Evolutionary conservation across 1,140 invertebrate genomes (phyloP).

Genomic region (Drosophila nigromelanica): DNA sequence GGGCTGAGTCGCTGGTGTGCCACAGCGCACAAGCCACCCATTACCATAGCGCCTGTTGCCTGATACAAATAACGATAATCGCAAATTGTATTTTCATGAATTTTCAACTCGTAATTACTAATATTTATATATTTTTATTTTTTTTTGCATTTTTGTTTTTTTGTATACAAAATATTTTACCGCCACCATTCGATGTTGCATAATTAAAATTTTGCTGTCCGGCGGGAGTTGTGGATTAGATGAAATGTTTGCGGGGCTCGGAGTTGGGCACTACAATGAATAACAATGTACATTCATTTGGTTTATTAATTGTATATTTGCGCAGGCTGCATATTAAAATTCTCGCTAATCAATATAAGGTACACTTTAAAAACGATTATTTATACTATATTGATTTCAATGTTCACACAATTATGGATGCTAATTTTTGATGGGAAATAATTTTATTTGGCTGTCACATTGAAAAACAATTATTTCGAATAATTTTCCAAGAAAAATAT

Average conservation of each 20-base stretch:
- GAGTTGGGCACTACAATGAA: constrained; percentile 58
- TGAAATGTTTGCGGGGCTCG: neutral
- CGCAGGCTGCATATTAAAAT: constrained; percentile 73
- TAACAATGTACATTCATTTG: constrained; percentile 82
- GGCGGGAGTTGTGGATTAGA: constrained; percentile 20
- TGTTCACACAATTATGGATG: neutral
- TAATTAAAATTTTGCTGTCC: constrained; percentile 76
- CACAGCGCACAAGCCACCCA: constrained; percentile 9
- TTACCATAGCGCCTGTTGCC: constrained; percentile 52
- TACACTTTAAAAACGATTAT: constrained; percentile 59
- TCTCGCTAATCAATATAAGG: constrained; percentile 65
- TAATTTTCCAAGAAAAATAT: neutral
- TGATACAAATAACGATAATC: constrained; percentile 82
- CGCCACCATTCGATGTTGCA: constrained; percentile 53
- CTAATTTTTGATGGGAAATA: constrained; percentile 9
- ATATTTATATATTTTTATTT: constrained; percentile 69
- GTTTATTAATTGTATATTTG: constrained; percentile 79
- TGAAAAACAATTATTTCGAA: neutral
- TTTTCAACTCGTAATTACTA: constrained; percentile 80
- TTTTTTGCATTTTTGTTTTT: too few relatives aligned
- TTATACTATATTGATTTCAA: constrained; percentile 41
- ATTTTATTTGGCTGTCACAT: neutral
- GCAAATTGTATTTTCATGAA: constrained; percentile 82
- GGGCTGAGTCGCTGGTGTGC: neutral
- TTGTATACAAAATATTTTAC: constrained; percentile 13